Percentiles rank a stretch among this genome's conserved stretches.
Evolutionary conservation across 2,888 invertebrate species (phyloP).

Genomic region (Oscheius myriophilus): DNA sequence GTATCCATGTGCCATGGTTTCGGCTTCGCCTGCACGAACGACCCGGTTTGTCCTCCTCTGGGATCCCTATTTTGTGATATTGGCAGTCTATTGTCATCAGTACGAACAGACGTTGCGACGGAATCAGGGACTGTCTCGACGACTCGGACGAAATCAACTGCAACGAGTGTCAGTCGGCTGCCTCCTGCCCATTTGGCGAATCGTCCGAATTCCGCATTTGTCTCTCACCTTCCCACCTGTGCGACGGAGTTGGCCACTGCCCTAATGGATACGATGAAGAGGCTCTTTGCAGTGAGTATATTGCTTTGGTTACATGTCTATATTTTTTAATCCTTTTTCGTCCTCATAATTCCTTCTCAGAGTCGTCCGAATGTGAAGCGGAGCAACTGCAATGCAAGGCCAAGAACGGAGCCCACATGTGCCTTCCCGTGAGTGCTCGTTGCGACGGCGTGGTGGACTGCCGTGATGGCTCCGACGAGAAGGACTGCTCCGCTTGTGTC

Average conservation of each 20-base stretch:
- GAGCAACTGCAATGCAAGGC: constrained; percentile 37
- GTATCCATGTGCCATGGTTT: constrained; percentile 58
- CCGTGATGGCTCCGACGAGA: constrained; percentile 45
- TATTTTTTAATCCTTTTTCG: too few relatives aligned
- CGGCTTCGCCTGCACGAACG: constrained; percentile 59
- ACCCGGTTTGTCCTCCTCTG: constrained; percentile 41
- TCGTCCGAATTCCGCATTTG: constrained; percentile 29
- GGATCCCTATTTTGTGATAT: background rate
- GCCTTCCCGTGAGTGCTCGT: constrained; percentile 38
- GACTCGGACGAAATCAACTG: constrained; percentile 58
- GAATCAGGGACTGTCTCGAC: constrained; percentile 56
- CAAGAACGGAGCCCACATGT: constrained; percentile 28
- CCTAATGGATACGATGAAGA: constrained; percentile 56
- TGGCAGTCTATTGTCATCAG: constrained; percentile 40
- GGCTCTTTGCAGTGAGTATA: constrained; percentile 28
- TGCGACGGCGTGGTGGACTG: constrained; percentile 54
- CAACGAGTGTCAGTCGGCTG: constrained; percentile 56
- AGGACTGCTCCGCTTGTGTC: constrained; percentile 41
- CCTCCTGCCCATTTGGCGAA: constrained; percentile 47
- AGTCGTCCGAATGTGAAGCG: constrained; percentile 34
- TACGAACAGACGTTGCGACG: constrained; percentile 58
- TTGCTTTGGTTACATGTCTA: background rate
- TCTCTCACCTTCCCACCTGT: constrained; percentile 42
- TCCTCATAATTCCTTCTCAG: too few relatives aligned
- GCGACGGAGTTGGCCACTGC: constrained; percentile 59